A percentile compares a stretch with the other conserved stretches of the same genome.
These are phyloP conservation scores for Ephestia elutella DNA, from an alignment of 1,140 invertebrate genomes.

Conservation along the genomic window DNA sequence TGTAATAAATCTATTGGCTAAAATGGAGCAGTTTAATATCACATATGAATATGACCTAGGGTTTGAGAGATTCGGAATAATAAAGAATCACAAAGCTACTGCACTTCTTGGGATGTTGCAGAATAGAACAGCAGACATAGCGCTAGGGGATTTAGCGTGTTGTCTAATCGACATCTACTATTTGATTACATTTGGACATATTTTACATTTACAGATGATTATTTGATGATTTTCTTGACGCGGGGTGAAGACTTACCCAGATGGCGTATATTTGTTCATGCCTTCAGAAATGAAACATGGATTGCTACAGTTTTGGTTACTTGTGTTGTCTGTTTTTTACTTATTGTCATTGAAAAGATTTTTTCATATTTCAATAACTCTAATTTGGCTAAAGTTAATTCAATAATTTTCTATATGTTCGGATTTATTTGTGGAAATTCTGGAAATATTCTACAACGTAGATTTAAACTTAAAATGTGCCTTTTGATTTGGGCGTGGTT, in stretches of 20 bases:
- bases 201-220: conserved; percentile 5
- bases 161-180: not conserved
- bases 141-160: not conserved
- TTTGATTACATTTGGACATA: conserved; percentile 10
- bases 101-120: not conserved
- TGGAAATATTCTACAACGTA: not conserved
- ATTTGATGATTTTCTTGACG: not conserved
- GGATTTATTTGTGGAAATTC: not conserved
- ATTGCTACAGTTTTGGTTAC: not conserved
- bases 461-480: conserved; percentile 8
- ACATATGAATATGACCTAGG: not conserved
- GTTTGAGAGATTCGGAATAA: not conserved
- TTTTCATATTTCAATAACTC: not conserved
- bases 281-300: not conserved
- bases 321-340: not conserved
- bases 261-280: not conserved
- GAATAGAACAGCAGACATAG: not conserved
- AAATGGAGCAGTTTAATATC: not conserved
- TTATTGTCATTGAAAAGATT: not conserved
- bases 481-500: conserved; percentile 11
- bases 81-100: not conserved
- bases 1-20: no score
- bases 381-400: not conserved
- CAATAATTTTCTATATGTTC: not conserved
- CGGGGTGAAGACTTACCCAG: not conserved